These are phyloP conservation scores for zebrafish (Danio rerio) DNA, from an alignment of 2,113 vertebrate genomes.

Conservation along the genomic window DNA sequence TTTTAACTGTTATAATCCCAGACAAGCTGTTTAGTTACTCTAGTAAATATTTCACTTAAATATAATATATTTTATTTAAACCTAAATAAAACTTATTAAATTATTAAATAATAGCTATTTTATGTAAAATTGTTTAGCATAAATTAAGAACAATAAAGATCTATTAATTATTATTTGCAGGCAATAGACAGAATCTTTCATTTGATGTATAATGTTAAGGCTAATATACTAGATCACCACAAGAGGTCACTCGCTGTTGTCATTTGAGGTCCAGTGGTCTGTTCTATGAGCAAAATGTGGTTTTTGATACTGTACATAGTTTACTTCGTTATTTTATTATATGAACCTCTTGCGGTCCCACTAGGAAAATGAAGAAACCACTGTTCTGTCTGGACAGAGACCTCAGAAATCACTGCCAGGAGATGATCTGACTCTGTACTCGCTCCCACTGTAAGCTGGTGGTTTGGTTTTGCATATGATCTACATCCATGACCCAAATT, in stretches of 20 bases:
- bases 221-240: not conserved
- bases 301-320: not conserved
- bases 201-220: slow-evolving; percentile 8
- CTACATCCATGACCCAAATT: slow-evolving; percentile 46
- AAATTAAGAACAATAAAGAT: not conserved
- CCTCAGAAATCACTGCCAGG: not conserved
- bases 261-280: not conserved
- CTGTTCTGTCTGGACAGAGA: slow-evolving; percentile 22
- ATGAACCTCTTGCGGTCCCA: not conserved
- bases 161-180: not conserved
- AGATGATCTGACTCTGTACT: slow-evolving; percentile 17
- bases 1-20: not conserved
- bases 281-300: not conserved
- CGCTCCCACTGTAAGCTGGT: not conserved
- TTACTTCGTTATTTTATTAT: too few relatives aligned
- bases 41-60: too few relatives aligned
- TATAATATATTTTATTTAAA: too few relatives aligned
- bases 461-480: slow-evolving; percentile 13
- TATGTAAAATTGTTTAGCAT: not conserved
- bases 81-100: too few relatives aligned
- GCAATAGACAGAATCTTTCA: not conserved
- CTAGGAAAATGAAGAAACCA: not conserved
- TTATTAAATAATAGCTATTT: too few relatives aligned
- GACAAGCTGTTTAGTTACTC: too few relatives aligned
- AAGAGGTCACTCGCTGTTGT: not conserved